Conservation (phyloP, 2,797 vertebrate species). For the Austrolebias charrua region DNA sequence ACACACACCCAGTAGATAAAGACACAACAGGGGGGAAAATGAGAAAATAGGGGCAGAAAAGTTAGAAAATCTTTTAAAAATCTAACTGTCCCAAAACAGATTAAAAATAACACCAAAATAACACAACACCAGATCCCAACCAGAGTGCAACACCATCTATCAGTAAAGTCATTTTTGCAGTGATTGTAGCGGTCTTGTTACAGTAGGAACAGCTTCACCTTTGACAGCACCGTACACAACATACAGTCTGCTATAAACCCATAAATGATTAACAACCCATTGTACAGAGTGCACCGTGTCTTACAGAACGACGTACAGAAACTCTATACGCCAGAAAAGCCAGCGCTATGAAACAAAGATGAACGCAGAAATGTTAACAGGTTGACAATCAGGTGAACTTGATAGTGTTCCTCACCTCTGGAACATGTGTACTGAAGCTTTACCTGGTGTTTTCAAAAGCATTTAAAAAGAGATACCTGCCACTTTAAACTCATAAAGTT, state of each 20-base stretch:
- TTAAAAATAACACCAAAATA: background rate
- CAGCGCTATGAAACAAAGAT: background rate
- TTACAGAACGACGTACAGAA: slow-evolving; percentile 37
- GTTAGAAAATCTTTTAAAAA: no score
- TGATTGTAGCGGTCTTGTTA: slow-evolving; percentile 15
- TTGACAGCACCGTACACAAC: slow-evolving; percentile 27
- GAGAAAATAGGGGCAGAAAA: background rate
- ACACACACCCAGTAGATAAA: no score
- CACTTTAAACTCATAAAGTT: background rate
- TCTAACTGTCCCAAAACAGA: background rate
- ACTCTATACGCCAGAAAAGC: slow-evolving; percentile 10
- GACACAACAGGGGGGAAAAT: background rate
- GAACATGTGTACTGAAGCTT: background rate
- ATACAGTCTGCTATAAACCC: slow-evolving; percentile 57
- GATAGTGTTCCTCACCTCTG: background rate
- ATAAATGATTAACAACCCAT: slow-evolving; percentile 74
- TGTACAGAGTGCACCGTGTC: slow-evolving; percentile 48
- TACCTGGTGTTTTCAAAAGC: background rate
- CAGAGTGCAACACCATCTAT: background rate
- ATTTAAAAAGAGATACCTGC: background rate
- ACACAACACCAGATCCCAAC: background rate
- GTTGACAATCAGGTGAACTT: background rate
- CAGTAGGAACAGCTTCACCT: slow-evolving; percentile 15
- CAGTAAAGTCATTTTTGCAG: background rate
- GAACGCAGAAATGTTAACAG: background rate